Base-by-base conservation (phyloP, 1,140 invertebrate species). In the Tetramorium alpestre region DNA sequence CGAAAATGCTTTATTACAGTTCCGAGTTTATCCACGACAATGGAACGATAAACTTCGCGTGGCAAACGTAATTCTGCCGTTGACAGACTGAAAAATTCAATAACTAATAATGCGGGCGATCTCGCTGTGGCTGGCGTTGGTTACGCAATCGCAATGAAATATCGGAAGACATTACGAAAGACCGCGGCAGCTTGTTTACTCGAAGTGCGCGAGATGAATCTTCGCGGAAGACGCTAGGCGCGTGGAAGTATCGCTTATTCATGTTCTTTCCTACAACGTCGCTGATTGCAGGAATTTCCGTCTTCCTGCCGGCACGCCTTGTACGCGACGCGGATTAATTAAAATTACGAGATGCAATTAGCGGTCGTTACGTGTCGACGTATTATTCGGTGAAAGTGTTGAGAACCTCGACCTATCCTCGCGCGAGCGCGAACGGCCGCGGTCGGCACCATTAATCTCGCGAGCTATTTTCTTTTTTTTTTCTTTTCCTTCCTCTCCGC, bases 351-450 rank as follows among this genome's bases (percentile, higher is more conserved):
- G 64, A 18, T 33, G 65, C 86, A 89, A 90, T 92, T 88, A 91
- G 76, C 70, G 64, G 54, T 54, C 72, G 90, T 90, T 90, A 89
- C 86, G 77, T 72, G 85, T 51, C 85, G 73, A 65, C 62, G 77
- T 76, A 84, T 90, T 89, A 89, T 92, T 93, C 73, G 88, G 91
- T 89, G 91, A 93, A 92, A 93, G 91, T 91, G 85, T 92, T 88
- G 89, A 88, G 89, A 92, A 91, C 70, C 86, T 86, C 81, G 85
- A 69, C 60, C 72, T 80, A 87, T 72, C 54, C 5, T 65, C 60
- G 73, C 10, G 73, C n/a, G 73, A 16, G 80, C 38, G 18, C 51
- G 16, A 56, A 18, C 51, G 76, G 7, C 28, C 65, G 67, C 65
- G 67, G 16, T 70, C 49, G 80, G 67, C 67, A 73, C 54, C 54